Evolutionary conservation across 2,888 invertebrate species (phyloP).

Genomic region (Ceriagrion tenellum): DNA sequence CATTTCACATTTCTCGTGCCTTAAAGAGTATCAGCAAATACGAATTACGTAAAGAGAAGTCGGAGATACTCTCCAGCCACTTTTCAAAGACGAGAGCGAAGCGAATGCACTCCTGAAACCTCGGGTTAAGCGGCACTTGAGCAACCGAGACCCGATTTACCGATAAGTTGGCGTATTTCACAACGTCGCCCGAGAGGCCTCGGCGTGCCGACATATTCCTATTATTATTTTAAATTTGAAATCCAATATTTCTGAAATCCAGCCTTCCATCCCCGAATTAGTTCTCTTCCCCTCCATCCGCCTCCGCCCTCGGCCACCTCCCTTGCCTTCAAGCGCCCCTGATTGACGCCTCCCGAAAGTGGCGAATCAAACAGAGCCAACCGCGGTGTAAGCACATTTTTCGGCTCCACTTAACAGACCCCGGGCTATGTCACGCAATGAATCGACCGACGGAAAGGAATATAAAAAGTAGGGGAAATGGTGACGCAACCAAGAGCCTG

Average conservation of each 20-base stretch:
- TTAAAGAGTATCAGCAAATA: no score
- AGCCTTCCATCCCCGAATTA: background rate
- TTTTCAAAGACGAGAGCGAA: background rate
- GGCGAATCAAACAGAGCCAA: background rate
- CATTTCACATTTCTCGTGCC: no score
- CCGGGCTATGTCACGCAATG: constrained; percentile 20
- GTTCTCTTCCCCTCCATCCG: background rate
- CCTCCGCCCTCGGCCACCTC: background rate
- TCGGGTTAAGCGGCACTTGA: background rate
- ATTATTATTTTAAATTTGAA: no score
- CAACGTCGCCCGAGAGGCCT: background rate
- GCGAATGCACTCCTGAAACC: background rate
- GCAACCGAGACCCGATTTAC: background rate
- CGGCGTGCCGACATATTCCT: no score
- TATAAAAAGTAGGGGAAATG: background rate
- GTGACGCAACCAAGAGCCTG: background rate
- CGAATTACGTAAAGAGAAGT: no score
- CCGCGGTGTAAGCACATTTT: background rate
- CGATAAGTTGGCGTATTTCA: background rate
- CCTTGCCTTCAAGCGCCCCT: background rate
- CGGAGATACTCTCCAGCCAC: background rate
- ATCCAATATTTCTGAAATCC: background rate
- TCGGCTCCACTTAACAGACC: background rate
- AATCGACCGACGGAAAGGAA: background rate
- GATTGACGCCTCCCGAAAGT: background rate